Conservation (phyloP, 2,888 invertebrate genomes). For the Rhaphigaster nebulosa region DNA sequence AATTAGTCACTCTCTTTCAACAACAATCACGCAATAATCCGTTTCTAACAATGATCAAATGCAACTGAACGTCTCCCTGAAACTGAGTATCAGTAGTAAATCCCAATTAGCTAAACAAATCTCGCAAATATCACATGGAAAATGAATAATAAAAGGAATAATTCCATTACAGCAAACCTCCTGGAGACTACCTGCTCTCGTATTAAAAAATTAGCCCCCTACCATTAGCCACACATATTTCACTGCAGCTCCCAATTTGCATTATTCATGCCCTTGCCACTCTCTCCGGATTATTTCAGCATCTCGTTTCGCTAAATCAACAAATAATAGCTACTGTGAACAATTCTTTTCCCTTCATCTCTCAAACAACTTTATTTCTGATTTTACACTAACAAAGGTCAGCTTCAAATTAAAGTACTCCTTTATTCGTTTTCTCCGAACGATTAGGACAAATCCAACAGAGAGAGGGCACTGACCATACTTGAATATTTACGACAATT, state of each 20-base stretch:
- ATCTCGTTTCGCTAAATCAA: not conserved
- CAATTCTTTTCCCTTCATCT: not conserved
- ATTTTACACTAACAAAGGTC: not conserved
- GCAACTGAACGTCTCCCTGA: not conserved
- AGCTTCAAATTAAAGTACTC: not conserved
- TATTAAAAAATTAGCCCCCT: not conserved
- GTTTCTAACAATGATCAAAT: not conserved
- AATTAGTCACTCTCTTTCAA: no score
- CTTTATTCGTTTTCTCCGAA: not conserved
- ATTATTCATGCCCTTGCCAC: not conserved
- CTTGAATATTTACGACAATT: not conserved
- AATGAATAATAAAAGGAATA: not conserved
- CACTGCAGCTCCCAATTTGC: not conserved
- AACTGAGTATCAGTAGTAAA: not conserved
- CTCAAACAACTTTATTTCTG: not conserved
- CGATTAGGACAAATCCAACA: not conserved
- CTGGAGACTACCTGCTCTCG: not conserved
- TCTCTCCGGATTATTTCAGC: not conserved
- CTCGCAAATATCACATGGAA: not conserved
- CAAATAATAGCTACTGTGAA: not conserved
- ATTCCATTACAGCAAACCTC: not conserved
- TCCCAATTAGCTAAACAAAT: not conserved
- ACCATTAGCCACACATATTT: conserved; percentile 2
- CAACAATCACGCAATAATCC: no score
- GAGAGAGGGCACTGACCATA: not conserved